Base-by-base conservation (phyloP, 2,888 invertebrate species). In the Drosophila mettleri region DNA sequence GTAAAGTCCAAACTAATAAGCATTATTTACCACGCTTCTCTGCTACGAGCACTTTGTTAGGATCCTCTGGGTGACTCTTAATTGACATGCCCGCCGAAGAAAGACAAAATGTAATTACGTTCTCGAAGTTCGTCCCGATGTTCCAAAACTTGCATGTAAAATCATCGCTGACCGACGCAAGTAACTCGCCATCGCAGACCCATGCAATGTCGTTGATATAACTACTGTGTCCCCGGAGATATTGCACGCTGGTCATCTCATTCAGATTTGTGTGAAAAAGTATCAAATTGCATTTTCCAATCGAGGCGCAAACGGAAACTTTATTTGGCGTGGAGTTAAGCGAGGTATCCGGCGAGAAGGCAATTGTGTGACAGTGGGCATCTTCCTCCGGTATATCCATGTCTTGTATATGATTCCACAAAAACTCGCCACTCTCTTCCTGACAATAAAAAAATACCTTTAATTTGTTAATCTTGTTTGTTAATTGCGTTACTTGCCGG, bases 161-260 rank as follows among this genome's bases (percentile, higher is more conserved):
- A 90, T 96, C 96, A 92, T 96, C 96, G 76, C 96, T 95, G 2
- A 94, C 95, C n/a, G 96, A 96, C 16, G 95, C 96, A 54, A 96
- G 90, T 76, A 94, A 93, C 61, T 94, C 94, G 27, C 95, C 95
- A 61, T 94, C 94, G 14, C 94, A 94, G 83, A 96, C 95, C 93
- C 95, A 96, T 10, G 94, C 93, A 20, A 96, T 90, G 70, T 94
- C 94, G 90, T 96, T 96, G 14, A 96, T 93, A 87, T 95, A 96
- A 89, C 94, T 94, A 31, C 92, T 93, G 86, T 96, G 96, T 3
- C 95, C 95, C 69, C 92, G 75, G 88, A 94, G 57, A 18, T 68
- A 53, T 51, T 91, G 89, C 2, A 90, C 82, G 0, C 91, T 91
- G 69, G 93, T 93, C 16, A 92, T 88, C 41, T 93, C 93, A 29